These are phyloP conservation scores for Yasuhikotakia modesta DNA, from an alignment of 2,797 vertebrate species.

Conservation along the genomic window DNA sequence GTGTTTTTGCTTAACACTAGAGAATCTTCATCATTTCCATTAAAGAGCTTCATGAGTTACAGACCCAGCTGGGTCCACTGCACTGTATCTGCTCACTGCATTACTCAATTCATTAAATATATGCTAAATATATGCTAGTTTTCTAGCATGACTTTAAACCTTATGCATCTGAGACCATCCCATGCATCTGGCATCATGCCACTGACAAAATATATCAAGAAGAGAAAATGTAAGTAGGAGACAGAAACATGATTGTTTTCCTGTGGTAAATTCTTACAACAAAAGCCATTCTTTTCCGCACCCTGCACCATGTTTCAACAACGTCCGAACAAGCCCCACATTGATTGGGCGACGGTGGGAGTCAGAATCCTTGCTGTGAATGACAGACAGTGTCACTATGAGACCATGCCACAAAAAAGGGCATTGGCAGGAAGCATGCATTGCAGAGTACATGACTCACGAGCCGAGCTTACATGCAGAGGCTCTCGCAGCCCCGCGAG, in stretches of 20 bases:
- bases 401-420: conserved; percentile 49
- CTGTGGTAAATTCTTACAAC: conserved; percentile 31
- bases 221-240: conserved; percentile 33
- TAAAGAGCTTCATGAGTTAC: conserved; percentile 41
- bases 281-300: conserved; percentile 41
- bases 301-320: conserved; percentile 27
- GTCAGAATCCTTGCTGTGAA: conserved; percentile 47
- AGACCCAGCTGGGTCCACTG: conserved; percentile 22
- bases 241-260: conserved; percentile 44
- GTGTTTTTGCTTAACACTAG: conserved; percentile 68
- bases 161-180: conserved; percentile 8
- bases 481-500: conserved; percentile 59
- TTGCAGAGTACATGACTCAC: conserved; percentile 58
- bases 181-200: conserved; percentile 3
- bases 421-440: conserved; percentile 55
- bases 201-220: conserved; percentile 27
- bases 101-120: conserved; percentile 25
- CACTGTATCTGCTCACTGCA: conserved; percentile 43
- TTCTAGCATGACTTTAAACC: conserved; percentile 35
- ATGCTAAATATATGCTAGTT: conserved; percentile 16
- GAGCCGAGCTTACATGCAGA: conserved; percentile 53
- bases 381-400: conserved; percentile 46
- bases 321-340: conserved; percentile 44
- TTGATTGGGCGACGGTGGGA: conserved; percentile 31
- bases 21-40: conserved; percentile 53